Base-by-base conservation (phyloP, 1,140 invertebrate genomes). In the Leptopilina clavipes region DNA sequence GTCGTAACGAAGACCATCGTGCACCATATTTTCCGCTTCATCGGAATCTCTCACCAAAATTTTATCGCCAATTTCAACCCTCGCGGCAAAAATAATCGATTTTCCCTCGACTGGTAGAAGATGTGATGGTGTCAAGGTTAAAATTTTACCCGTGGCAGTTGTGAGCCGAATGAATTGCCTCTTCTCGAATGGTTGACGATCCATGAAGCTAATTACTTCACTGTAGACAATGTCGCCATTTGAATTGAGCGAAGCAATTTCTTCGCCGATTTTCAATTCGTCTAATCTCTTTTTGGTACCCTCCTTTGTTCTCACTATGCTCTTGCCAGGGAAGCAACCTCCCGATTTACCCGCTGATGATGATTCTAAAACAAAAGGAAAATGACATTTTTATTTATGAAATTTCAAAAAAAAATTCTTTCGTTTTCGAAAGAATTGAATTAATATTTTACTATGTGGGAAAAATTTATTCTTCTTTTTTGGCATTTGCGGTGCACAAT, bases 161-260 rank as follows among this genome's bases (percentile, higher is more conserved):
- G 91, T 91, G 10, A 99, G 83, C 65, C 92, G 89, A 2, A 97
- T 90, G 86, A 97, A 98, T 76, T 93, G 91, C 37, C 94, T 91
- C 48, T 90, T 92, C 72, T 94, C 92, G 7, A 91, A 89, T 0
- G 93, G 89, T 81, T 96, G 93, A 75, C 95, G 92, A 86, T 99
- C 97, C 82, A 99, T 93, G 89, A 98, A 98, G 65, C 96, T 92
- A 71, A 97, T 92, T n/a, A 97, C 96, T 86, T 96, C 94, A 87
- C 95, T 97, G 91, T 93, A 98, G 11, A 94, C 91, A 5, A 95
- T 85, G 65, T 93, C 89, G 3, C 95, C 95, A 3, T 91, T 89
- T 18, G 90, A 77, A 80, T 94, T 93, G 74, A 95, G 86, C n/a
- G 96, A 92, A n/a, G 97, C 92, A 25, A 99, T 93, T 40, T 91